Evolutionary conservation across 2,797 vertebrate genomes (phyloP).

Genomic region (Lagodon rhomboides): DNA sequence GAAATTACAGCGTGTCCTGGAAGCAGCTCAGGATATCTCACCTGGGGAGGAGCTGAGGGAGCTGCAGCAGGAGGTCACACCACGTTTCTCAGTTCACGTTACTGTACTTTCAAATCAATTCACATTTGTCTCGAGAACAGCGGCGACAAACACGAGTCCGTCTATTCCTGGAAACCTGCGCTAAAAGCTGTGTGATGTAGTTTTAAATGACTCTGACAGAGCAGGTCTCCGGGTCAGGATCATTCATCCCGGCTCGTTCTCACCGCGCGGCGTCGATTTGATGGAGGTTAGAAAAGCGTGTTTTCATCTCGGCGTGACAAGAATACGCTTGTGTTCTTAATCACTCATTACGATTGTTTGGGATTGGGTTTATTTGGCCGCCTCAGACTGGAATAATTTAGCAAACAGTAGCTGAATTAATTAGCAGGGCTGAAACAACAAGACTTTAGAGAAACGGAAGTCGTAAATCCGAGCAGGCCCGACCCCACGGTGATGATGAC

Average conservation of each 20-base stretch:
- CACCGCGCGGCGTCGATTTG: conserved; percentile 51
- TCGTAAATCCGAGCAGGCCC: background rate
- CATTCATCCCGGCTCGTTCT: background rate
- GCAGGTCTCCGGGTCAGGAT: conserved; percentile 30
- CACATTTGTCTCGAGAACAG: conserved; percentile 43
- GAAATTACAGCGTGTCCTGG: conserved; percentile 61
- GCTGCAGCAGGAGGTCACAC: conserved; percentile 57
- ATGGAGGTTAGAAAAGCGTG: conserved; percentile 7
- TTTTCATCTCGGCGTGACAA: conserved; percentile 9
- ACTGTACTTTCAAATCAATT: conserved; percentile 58
- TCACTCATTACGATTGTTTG: conserved; percentile 9
- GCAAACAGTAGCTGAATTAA: background rate
- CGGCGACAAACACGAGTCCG: conserved; percentile 32
- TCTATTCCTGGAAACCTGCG: conserved; percentile 59
- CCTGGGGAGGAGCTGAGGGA: conserved; percentile 67
- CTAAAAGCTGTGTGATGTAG: background rate
- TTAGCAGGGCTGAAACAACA: no score
- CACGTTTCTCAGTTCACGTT: conserved; percentile 44
- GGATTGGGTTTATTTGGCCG: conserved; percentile 11
- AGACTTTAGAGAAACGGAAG: background rate
- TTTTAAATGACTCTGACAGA: conserved; percentile 50
- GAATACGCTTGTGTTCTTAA: conserved; percentile 20
- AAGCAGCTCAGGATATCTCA: conserved; percentile 39
- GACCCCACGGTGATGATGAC: background rate
- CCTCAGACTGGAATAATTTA: background rate